A percentile compares a stretch with the other conserved stretches of the same genome.
These are phyloP conservation scores for Tridacna crocea DNA, from an alignment of 2,888 invertebrate species.

Conservation along the genomic window DNA sequence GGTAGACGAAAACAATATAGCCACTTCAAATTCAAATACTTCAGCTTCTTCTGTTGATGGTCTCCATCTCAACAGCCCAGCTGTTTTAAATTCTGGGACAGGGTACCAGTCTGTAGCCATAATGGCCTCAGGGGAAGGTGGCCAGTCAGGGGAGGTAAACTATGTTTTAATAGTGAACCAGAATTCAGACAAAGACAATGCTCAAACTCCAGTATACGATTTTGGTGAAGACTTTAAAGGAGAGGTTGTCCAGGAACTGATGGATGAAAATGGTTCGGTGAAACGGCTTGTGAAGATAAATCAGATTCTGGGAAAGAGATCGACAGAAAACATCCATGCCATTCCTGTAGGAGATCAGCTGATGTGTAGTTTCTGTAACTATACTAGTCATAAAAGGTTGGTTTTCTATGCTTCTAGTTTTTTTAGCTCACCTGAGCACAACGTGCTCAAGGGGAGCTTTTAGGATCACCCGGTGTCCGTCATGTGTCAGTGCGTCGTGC, in stretches of 20 bases:
- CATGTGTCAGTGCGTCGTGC: no score
- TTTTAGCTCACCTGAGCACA: no score
- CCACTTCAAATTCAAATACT: background rate
- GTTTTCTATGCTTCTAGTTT: constrained; percentile 5
- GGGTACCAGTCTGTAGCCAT: constrained; percentile 93
- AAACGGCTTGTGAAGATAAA: constrained; percentile 88
- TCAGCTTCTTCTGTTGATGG: constrained; percentile 1
- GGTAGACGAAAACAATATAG: constrained; percentile 28
- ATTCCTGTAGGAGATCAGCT: constrained; percentile 66
- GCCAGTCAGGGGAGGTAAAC: constrained; percentile 92
- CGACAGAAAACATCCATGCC: constrained; percentile 30
- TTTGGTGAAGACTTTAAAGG: constrained; percentile 51
- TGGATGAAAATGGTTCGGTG: constrained; percentile 87
- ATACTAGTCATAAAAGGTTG: constrained; percentile 93
- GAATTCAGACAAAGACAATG: constrained; percentile 34
- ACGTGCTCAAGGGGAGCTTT: no score
- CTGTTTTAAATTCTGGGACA: constrained; percentile 1
- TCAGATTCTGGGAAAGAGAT: constrained; percentile 53
- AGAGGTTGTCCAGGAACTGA: constrained; percentile 77
- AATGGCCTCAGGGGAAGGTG: constrained; percentile 90
- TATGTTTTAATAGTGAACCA: constrained; percentile 90
- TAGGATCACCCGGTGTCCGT: no score
- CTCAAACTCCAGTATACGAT: constrained; percentile 35
- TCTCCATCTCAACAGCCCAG: constrained; percentile 83
- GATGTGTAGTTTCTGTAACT: constrained; percentile 95